Evolutionary conservation across 1,140 invertebrate species (phyloP), one percentile per base, ranked within the genome.

Genomic region (Ips nitidus): DNA sequence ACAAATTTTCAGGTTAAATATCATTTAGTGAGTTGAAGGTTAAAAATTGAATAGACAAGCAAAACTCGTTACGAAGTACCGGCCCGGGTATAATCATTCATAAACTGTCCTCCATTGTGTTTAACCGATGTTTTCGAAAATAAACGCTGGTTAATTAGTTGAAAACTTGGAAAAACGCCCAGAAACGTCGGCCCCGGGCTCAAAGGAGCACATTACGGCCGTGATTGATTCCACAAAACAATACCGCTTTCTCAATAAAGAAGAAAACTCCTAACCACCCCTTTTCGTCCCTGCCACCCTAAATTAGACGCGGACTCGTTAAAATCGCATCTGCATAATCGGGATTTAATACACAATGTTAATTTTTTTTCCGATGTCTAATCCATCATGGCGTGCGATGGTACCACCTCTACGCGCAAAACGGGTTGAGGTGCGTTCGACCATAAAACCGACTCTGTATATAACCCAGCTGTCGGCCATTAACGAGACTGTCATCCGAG

Each of bases 81-180:
- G 45, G 6, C 22, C 45, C 45, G 45, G 45, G 22, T 22, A 22
- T 3, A 50, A 66, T 66, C 65, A 66, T 66, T 66, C 65, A 66
- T 66, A 59, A 59, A 66, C 65, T 66, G 65, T 66, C 55, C 57
- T 39, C 65, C 65, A 66, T 66, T 66, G 65, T 66, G 65, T 66
- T 66, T 38, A 58, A 66, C 65, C 55, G 55, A 47, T 66, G 65
- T 66, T 66, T 66, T 66, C 55, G 41, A 58, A 66, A 66, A 66
- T 66, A 66, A 58, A 66, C 55, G 55, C 55, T 66, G 43, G 65
- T 66, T 66, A 66, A 66, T 66, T 66, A 66, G 65, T 8, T 40
- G 53, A 66, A 66, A 66, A 66, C 65, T 66, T 66, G 65, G 55
- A 59, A 57, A 59, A 66, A 66, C 52, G 57, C 55, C 55, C 52